Evolutionary conservation across 2,113 vertebrate genomes (phyloP), one percentile per base, ranked within the genome.

Genomic region (Corydoras sp.): DNA sequence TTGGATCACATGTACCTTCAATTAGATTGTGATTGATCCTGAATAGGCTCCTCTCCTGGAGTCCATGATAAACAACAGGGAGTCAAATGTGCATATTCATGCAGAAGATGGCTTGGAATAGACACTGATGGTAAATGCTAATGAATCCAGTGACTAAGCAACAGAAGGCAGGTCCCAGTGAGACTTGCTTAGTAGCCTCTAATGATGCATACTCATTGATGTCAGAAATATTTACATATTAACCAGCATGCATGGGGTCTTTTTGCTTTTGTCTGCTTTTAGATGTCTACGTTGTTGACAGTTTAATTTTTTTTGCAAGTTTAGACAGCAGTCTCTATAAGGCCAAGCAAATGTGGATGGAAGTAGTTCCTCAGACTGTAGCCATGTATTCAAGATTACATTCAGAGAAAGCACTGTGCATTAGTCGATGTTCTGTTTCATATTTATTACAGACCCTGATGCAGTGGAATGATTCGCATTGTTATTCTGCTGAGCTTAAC

Each of bases 401-500:
- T 68, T 68, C 24, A 63, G 51, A 60, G 58, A 62, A 75, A 9
- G 53, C 49, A 75, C 72, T 66, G 73, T 15, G 58, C 64, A 59
- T 65, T 72, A 12, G 43, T 60, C 65, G 72, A 68, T 48, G 62
- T 71, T 77, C 68, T 55, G 58, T 24, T 24, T 65, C 64, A 77
- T 68, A 74, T 68, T 30, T 71, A 60, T 68, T 78, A 74, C 62
- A 58, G 65, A 43, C 77, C 60, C 58, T 64, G 9, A 51, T 75
- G 65, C 73, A 66, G 65, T 66, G 48, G 60, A 73, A 77, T 73
- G 59, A 72, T 58, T 24, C 18, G 18, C 18, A 24, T 24, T 78
- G 73, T 79, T 55, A 70, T 75, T 78, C 50, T 73, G 70, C 63
- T 61, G 69, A 60, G 71, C 55, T 74, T 65, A 68, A 53, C 49